Base-by-base conservation (phyloP, 2,888 invertebrate genomes). In the Drosophila sordidapex region DNA sequence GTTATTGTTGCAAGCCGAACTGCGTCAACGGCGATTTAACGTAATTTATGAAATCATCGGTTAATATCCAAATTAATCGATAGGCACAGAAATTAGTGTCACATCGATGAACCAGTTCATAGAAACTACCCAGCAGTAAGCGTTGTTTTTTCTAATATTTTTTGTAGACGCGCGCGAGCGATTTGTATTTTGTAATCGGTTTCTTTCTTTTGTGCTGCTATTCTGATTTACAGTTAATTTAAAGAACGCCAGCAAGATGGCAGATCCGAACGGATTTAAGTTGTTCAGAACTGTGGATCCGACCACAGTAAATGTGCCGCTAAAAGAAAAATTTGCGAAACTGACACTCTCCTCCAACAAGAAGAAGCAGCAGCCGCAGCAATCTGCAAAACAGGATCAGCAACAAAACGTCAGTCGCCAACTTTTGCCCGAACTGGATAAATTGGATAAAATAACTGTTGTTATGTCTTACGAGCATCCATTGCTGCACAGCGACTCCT, bases 281-380 rank as follows among this genome's bases (percentile, higher is more conserved):
- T 80, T 93, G 6, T 87, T 93, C 63, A 82, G 87, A 38, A 81
- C 84, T 15, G 87, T 93, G 18, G 92, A 93, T 83, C 93, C 92
- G 15, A 82, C 81, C 40, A 90, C 90, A 69, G 86, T 92, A 13
- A 90, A 90, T 66, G 82, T 90, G 27, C 88, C 87, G 6, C 82
- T 93, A 4, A 92, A 80, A 76, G 90, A 92, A 10, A 91, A 90
- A 74, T 93, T 93, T 61, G 82, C 92, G 2, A 93, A 93, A 76
- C 74, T 93, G 46, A 93, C 93, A n/a, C 83, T 93, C 4, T 92
- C 92, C 4, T 92, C 93, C 21, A 79, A 76, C 4, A 75, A 79
- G 56, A 82, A 85, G 52, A 60, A 71, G 21, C 46, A 46, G 38
- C 67, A 70, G 38, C 67, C 70, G n/a, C 36, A 54, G 27, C 13